Conservation (phyloP, 2,888 invertebrate genomes). For the Cataglyphis rosenhaueri region DNA sequence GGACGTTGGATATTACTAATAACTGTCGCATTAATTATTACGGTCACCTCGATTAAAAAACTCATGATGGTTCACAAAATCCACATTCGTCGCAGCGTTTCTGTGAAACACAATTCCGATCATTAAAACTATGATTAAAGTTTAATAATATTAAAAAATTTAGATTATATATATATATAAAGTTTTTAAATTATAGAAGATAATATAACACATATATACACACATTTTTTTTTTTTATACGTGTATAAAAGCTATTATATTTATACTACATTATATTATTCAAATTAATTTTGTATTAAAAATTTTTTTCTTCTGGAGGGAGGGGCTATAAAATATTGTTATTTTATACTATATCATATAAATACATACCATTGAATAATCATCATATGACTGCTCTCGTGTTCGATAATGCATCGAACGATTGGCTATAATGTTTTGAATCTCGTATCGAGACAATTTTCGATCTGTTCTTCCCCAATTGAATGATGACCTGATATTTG, state of each 20-base stretch:
- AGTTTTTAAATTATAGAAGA: too few relatives aligned
- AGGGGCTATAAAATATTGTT: not conserved
- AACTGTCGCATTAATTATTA: conserved; percentile 5
- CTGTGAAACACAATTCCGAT: conserved; percentile 63
- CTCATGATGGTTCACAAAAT: conserved; percentile 74
- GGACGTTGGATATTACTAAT: not conserved
- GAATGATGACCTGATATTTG: conserved; percentile 86
- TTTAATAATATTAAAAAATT: not conserved
- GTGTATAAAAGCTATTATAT: not conserved
- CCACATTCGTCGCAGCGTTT: conserved; percentile 74
- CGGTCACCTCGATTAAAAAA: conserved; percentile 59
- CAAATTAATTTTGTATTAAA: not conserved
- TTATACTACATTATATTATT: not conserved
- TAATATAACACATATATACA: too few relatives aligned
- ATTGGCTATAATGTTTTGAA: conserved; percentile 88
- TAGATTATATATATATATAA: conserved; percentile 4
- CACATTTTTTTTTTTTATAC: not conserved
- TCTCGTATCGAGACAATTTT: conserved; percentile 87
- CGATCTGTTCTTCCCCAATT: conserved; percentile 87
- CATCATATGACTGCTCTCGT: conserved; percentile 87
- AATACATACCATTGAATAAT: conserved; percentile 86
- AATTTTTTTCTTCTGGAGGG: not conserved
- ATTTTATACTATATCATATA: not conserved
- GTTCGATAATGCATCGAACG: conserved; percentile 88
- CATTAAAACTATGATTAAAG: not conserved